These are phyloP conservation scores for Osmoderma eremita DNA, from an alignment of 2,888 invertebrate species.

Conservation along the genomic window DNA sequence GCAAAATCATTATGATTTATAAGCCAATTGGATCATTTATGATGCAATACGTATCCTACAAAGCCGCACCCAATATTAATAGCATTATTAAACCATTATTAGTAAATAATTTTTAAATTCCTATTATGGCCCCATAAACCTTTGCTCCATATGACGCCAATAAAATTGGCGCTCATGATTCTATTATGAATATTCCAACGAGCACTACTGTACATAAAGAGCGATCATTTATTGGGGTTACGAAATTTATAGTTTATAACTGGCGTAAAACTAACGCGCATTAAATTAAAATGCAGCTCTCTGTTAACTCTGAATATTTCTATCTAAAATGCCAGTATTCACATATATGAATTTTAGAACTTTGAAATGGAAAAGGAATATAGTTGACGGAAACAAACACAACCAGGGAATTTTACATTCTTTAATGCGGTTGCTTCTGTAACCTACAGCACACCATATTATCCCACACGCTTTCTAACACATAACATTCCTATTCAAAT, in stretches of 20 bases:
- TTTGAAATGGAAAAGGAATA: background rate
- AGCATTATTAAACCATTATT: conserved; percentile 3
- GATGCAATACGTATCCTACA: background rate
- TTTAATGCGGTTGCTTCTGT: too few species aligned
- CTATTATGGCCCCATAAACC: background rate
- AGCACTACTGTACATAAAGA: background rate
- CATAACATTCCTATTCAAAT: too few species aligned
- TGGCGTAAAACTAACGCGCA: background rate
- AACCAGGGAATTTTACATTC: too few species aligned
- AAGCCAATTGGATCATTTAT: background rate
- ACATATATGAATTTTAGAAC: background rate
- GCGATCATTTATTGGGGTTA: background rate
- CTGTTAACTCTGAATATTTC: background rate
- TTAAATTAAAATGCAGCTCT: background rate
- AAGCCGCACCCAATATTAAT: background rate
- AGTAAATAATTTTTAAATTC: conserved; percentile 7
- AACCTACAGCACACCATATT: too few species aligned
- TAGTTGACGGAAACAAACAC: too few species aligned
- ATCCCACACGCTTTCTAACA: too few species aligned
- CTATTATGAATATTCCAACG: conserved; percentile 11
- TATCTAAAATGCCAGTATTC: background rate
- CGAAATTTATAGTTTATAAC: conserved; percentile 20
- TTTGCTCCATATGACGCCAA: background rate
- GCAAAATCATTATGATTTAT: too few species aligned
- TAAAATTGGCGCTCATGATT: background rate